phyloP scores from a whole-genome alignment of 2,113 vertebrate genomes.

The Microtus oregoni region DNA sequence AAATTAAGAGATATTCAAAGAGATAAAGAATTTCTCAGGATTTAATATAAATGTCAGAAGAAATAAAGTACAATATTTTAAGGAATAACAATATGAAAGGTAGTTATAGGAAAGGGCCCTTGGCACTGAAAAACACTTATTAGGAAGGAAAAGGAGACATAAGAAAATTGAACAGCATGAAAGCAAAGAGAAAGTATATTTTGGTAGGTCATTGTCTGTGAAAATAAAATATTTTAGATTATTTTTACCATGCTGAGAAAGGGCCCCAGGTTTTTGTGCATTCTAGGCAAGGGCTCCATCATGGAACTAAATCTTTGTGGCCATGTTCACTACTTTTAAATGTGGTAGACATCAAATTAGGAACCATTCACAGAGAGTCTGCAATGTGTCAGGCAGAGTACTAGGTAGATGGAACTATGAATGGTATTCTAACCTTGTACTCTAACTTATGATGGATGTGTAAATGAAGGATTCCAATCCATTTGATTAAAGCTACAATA shows the following conservation, averaged over 20 bases:
- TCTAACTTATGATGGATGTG: slow-evolving; percentile 2
- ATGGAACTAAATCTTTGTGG: too few species aligned
- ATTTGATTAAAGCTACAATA: neutral
- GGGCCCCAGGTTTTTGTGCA: neutral
- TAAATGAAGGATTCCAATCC: neutral
- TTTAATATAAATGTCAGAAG: neutral
- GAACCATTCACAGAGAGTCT: neutral
- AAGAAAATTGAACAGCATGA: neutral
- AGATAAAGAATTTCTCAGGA: neutral
- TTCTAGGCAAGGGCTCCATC: neutral
- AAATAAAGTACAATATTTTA: neutral
- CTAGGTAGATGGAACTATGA: neutral
- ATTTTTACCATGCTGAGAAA: neutral
- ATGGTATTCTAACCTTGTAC: neutral
- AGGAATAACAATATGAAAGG: neutral
- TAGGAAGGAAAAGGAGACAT: neutral
- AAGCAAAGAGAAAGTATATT: neutral
- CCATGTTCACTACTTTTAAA: neutral
- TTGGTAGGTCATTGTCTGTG: neutral
- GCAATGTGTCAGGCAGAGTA: neutral
- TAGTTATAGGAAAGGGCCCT: neutral
- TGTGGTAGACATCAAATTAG: neutral
- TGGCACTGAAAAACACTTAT: slow-evolving; percentile 17
- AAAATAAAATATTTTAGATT: neutral
- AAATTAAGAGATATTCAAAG: slow-evolving; percentile 30